These are phyloP conservation scores for Amblyjoppa fuscipennis DNA, from an alignment of 2,888 invertebrate species.

Conservation along the genomic window DNA sequence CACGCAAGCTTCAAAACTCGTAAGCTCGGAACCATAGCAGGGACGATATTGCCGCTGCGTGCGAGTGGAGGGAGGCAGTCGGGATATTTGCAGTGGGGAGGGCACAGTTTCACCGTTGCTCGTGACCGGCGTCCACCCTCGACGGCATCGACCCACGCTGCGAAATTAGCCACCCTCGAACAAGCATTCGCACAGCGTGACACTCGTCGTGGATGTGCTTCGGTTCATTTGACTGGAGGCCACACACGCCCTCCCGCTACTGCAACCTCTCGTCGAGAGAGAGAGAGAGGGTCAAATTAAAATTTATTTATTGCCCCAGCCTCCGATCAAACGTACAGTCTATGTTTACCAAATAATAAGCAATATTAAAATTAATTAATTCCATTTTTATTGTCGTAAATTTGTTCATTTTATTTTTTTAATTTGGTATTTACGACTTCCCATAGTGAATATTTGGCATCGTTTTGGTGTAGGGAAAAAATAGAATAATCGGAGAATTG, in stretches of 20 bases:
- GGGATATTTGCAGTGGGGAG: constrained; percentile 33
- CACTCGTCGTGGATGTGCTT: constrained; percentile 54
- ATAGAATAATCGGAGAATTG: no score
- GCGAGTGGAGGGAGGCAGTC: neutral
- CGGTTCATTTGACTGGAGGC: constrained; percentile 56
- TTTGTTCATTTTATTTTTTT: no score
- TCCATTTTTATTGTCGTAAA: neutral
- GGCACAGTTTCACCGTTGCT: constrained; percentile 44
- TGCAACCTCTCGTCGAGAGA: constrained; percentile 21
- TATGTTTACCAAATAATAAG: neutral
- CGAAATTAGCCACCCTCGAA: constrained; percentile 63
- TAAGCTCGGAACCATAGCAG: neutral
- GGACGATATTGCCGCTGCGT: neutral
- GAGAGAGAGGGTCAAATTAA: neutral
- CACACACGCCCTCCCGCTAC: constrained; percentile 34
- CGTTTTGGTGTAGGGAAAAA: no score
- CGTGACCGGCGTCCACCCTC: constrained; percentile 42
- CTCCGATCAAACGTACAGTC: neutral
- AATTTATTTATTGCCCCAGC: constrained; percentile 43
- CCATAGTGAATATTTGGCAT: no score
- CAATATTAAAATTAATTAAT: neutral
- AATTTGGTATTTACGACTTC: no score
- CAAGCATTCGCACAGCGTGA: constrained; percentile 55
- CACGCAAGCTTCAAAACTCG: constrained; percentile 31
- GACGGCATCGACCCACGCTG: constrained; percentile 21